Base-by-base conservation (phyloP, 2,888 invertebrate species). In the Stenichneumon culpator region DNA sequence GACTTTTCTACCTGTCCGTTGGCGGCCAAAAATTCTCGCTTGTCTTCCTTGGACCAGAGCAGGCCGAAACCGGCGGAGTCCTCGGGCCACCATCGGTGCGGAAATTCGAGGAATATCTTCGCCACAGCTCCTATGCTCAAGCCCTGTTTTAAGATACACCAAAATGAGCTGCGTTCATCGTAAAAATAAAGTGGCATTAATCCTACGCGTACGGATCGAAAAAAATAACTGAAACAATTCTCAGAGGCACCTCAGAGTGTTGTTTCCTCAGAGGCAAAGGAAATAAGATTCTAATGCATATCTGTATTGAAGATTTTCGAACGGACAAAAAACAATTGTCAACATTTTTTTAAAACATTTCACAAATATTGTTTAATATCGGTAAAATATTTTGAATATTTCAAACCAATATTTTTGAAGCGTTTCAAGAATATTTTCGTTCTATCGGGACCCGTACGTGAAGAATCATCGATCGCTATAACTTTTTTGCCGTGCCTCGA, bases 101-200 rank as follows among this genome's bases (percentile, higher is more conserved):
- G 95, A 91, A 97, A 97, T 90, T 96, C 95, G 2, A 97, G 94
- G 92, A 96, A 97, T 84, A 97, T 95, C 94, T 97, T 97, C 90
- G 96, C 95, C 1, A 96, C 95, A 14, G 96, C 94, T 32, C 96
- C 96, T 87, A 96, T 95, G 44, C 95, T 95, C n/a, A 97, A 93
- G 79, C 95, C 95, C 95, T 95, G 50, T 54, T 83, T 82, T 83
- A 39, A 74, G 39, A 63, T 22, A 86, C 16, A 81, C 28, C 50
- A 72, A 19, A 65, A 19, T 69, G 63, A 39, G 9, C n/a, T 32
- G 22, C 3, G 7, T 9, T 22, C 25, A 57, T 32, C 7, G 32
- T 60, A 14, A 16, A 32, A 5, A 32, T 14, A 28, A 14, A 22
- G 22, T 22, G 2, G 28, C 0, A 60, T 60, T 32, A 14, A 60